Evolutionary conservation across 1,140 invertebrate genomes (phyloP).

Genomic region (Drosophila insularis): DNA sequence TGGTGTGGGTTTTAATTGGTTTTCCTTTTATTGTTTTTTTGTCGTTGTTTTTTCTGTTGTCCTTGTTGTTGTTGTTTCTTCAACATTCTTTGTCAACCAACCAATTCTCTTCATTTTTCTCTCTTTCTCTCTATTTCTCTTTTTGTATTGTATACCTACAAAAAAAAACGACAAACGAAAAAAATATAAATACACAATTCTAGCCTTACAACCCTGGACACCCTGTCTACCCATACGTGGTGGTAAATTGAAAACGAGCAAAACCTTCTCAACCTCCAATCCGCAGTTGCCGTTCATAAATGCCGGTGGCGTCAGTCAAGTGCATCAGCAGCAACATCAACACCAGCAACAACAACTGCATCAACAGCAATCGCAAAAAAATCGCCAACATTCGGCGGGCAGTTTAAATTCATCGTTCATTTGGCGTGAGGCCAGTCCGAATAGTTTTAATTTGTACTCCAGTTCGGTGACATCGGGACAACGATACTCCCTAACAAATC

Average conservation of each 20-base stretch:
- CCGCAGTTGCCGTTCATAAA: slow-evolving; percentile 79
- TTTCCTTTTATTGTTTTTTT: slow-evolving; percentile 20
- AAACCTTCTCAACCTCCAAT: slow-evolving; percentile 82
- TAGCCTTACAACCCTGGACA: slow-evolving; percentile 82
- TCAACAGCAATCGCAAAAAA: slow-evolving; percentile 6
- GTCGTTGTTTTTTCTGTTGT: slow-evolving; percentile 37
- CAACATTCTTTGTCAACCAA: slow-evolving; percentile 7
- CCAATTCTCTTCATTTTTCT: slow-evolving; percentile 49
- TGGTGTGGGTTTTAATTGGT: background rate
- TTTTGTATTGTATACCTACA: slow-evolving; percentile 54
- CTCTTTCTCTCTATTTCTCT: slow-evolving; percentile 76
- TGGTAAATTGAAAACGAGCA: slow-evolving; percentile 82
- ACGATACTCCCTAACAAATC: background rate
- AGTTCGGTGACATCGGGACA: slow-evolving; percentile 68
- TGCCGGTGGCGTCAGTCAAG: slow-evolving; percentile 41
- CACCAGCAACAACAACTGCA: slow-evolving; percentile 32
- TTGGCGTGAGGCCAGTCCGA: slow-evolving; percentile 82
- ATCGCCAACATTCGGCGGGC: slow-evolving; percentile 67
- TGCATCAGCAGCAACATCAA: slow-evolving; percentile 37
- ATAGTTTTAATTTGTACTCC: slow-evolving; percentile 82
- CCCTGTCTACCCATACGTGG: slow-evolving; percentile 82
- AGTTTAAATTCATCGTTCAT: slow-evolving; percentile 82
- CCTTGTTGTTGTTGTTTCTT: slow-evolving; percentile 58
- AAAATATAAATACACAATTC: slow-evolving; percentile 45
- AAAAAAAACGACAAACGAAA: slow-evolving; percentile 39